phyloP scores from a whole-genome alignment of 2,797 vertebrate species.

The Hypotaenidia philippensis region DNA sequence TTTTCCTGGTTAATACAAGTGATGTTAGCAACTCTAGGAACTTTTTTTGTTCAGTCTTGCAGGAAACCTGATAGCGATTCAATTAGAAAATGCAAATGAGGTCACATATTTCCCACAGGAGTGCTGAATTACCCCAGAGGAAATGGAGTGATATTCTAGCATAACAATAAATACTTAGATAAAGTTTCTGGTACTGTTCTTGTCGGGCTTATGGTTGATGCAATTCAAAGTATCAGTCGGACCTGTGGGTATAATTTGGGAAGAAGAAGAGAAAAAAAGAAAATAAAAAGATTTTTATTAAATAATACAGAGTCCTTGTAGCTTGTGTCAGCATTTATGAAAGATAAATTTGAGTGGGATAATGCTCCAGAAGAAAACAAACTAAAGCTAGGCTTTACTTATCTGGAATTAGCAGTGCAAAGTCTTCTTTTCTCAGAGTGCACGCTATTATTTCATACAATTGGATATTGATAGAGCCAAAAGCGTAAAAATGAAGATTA shows the following conservation, averaged over 20 bases:
- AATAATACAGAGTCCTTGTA: neutral
- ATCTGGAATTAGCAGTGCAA: conserved; percentile 2
- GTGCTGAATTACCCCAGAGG: conserved; percentile 62
- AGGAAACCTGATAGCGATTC: conserved; percentile 84
- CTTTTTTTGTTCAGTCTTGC: conserved; percentile 79
- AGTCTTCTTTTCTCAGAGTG: neutral
- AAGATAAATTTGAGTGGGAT: neutral
- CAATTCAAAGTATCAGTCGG: neutral
- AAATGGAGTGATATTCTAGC: conserved; percentile 40
- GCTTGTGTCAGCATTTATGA: conserved; percentile 35
- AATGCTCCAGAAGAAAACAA: neutral
- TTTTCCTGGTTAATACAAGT: conserved; percentile 9
- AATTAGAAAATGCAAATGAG: conserved; percentile 87
- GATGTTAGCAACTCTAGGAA: conserved; percentile 44
- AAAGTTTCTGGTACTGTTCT: conserved; percentile 8
- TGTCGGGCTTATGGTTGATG: conserved; percentile 15
- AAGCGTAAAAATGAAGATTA: neutral
- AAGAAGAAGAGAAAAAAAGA: neutral
- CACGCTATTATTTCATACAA: neutral
- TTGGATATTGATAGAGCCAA: neutral
- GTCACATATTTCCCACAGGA: conserved; percentile 76
- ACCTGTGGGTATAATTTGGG: conserved; percentile 49
- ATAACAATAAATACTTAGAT: conserved; percentile 68
- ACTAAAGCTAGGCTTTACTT: neutral
- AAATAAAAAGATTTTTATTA: conserved; percentile 18